Percentiles rank a stretch among this genome's conserved stretches.
These are phyloP conservation scores for Macheiramphus alcinus DNA, from an alignment of 2,113 vertebrate genomes.

Conservation along the genomic window DNA sequence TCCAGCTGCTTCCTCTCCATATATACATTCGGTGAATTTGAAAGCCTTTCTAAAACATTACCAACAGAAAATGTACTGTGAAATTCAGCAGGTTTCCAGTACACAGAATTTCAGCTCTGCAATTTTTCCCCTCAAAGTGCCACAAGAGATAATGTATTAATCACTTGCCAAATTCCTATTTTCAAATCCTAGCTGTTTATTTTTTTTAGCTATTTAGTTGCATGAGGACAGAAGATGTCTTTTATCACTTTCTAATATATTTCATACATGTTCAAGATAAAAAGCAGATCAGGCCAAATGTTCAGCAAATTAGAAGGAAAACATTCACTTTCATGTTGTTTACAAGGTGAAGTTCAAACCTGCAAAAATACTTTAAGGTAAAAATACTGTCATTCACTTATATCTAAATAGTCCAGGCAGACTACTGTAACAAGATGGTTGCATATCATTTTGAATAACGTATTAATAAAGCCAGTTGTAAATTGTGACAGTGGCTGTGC, in stretches of 20 bases:
- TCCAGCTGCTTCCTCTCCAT: not conserved
- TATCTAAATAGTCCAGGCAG: not conserved
- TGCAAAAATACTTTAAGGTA: not conserved
- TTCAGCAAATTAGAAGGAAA: not conserved
- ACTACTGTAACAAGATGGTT: not conserved
- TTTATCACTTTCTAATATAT: not conserved
- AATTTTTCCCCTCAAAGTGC: not conserved
- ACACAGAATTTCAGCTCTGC: not conserved
- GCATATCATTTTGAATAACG: not conserved
- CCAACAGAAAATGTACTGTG: not conserved
- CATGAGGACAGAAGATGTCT: not conserved
- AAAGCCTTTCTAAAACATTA: not conserved
- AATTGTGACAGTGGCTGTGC: not conserved
- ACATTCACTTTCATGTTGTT: not conserved
- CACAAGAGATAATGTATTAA: not conserved
- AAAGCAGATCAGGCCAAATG: not conserved
- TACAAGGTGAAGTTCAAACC: not conserved
- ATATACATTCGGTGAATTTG: not conserved
- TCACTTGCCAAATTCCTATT: not conserved
- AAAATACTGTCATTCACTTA: not conserved
- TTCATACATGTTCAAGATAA: not conserved
- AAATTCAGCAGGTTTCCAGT: not conserved
- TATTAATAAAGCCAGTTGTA: slow-evolving; percentile 12
- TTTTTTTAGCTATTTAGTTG: not conserved
- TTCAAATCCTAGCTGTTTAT: not conserved